phyloP scores from a whole-genome alignment of 2,797 vertebrate genomes.

The Buphagus erythrorhynchus region DNA sequence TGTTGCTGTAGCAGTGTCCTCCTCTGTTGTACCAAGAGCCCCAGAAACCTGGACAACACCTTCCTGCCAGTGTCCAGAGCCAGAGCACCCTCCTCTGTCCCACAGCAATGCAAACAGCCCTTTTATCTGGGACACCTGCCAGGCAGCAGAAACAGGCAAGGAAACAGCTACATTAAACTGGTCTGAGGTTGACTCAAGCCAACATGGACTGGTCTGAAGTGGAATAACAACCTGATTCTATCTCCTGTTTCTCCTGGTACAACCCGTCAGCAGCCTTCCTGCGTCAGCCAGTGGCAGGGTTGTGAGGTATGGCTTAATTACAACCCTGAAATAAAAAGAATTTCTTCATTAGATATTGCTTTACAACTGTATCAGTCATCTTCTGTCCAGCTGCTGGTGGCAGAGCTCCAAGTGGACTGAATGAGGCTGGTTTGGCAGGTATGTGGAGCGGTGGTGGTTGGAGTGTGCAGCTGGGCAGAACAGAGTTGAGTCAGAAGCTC shows the following conservation, averaged over 20 bases:
- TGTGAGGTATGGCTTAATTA: slow-evolving; percentile 1
- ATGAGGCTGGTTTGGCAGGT: slow-evolving; percentile 24
- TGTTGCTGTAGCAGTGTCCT: not conserved
- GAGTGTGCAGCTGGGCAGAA: not conserved
- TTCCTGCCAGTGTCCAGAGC: not conserved
- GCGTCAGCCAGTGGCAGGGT: not conserved
- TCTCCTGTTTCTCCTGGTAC: not conserved
- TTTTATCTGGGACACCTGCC: not conserved
- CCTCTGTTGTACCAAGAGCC: accelerated
- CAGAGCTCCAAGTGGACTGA: slow-evolving; percentile 7
- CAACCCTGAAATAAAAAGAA: not conserved
- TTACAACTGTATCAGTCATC: not conserved
- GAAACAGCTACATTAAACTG: not conserved
- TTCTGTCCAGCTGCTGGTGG: not conserved
- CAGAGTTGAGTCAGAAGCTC: slow-evolving; percentile 10
- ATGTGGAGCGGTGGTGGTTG: not conserved
- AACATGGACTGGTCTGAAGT: not conserved
- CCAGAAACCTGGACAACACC: not conserved
- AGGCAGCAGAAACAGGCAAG: not conserved
- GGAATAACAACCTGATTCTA: not conserved
- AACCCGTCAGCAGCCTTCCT: not conserved
- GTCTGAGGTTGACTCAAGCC: not conserved
- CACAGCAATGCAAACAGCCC: not conserved
- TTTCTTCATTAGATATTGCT: slow-evolving; percentile 15
- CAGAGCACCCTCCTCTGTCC: not conserved